phyloP scores from a whole-genome alignment of 2,888 invertebrate species.

The Plebejus argus region DNA sequence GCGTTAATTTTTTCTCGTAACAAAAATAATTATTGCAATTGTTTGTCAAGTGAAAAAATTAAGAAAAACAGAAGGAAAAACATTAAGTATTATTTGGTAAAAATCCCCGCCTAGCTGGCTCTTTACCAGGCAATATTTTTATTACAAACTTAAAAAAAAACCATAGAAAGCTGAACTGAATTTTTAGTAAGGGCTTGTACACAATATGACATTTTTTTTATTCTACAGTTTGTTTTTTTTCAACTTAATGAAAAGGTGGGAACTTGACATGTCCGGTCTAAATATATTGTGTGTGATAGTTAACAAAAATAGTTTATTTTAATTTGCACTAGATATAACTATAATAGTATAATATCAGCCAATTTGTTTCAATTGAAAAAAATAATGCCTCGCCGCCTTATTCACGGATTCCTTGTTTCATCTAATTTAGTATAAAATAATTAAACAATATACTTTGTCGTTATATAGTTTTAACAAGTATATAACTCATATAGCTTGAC shows the following conservation, averaged over 20 bases:
- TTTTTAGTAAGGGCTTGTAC: neutral
- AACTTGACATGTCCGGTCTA: neutral
- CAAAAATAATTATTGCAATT: neutral
- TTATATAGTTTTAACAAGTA: neutral
- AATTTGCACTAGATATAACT: slow-evolving; percentile 1
- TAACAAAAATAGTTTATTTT: neutral
- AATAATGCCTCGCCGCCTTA: neutral
- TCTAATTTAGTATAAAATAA: neutral
- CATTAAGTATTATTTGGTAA: neutral
- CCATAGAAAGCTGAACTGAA: neutral
- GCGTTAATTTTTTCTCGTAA: neutral
- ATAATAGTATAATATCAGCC: neutral
- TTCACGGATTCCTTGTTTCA: neutral
- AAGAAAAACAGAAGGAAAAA: neutral
- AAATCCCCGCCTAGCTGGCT: neutral
- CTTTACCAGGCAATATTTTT: neutral
- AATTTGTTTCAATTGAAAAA: neutral
- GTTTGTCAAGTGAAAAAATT: neutral
- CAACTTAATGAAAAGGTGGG: neutral
- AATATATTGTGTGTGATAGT: neutral
- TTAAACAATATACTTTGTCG: neutral
- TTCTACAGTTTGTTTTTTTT: neutral
- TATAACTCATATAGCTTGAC: neutral
- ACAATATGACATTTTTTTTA: neutral
- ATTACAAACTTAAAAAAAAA: neutral